Evolutionary conservation across 2,797 vertebrate genomes (phyloP).

Genomic region (Microctenopoma stevenorrisi): DNA sequence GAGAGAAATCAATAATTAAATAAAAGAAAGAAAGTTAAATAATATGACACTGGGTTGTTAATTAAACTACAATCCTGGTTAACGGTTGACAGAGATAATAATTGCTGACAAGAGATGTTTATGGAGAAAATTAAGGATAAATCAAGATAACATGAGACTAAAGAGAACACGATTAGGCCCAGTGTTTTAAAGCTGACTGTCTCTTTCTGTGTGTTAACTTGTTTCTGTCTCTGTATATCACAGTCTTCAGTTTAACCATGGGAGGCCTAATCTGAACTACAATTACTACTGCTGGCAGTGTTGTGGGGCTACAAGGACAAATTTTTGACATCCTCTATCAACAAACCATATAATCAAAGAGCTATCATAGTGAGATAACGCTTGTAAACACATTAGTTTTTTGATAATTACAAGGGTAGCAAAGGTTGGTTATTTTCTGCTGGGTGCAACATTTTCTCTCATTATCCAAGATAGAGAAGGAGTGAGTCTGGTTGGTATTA

Average conservation of each 20-base stretch:
- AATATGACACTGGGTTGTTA: background rate
- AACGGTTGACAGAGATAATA: slow-evolving; percentile 30
- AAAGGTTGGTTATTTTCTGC: slow-evolving; percentile 36
- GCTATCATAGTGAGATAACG: slow-evolving; percentile 4
- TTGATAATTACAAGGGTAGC: slow-evolving; percentile 12
- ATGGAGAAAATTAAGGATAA: slow-evolving; percentile 1
- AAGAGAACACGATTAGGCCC: background rate
- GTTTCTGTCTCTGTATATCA: background rate
- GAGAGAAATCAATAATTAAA: background rate
- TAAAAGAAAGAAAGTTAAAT: background rate
- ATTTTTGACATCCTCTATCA: background rate
- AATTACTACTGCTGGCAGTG: too few species aligned
- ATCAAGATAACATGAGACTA: slow-evolving; percentile 15
- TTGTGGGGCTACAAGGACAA: background rate
- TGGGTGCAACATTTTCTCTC: background rate
- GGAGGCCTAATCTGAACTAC: background rate
- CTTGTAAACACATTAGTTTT: slow-evolving; percentile 2
- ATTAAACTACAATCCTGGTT: slow-evolving; percentile 17
- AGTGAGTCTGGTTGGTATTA: background rate
- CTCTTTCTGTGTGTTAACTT: background rate
- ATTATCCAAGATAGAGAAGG: background rate
- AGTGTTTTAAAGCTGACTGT: background rate
- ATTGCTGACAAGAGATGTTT: slow-evolving; percentile 13
- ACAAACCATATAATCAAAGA: background rate
- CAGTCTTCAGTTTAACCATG: background rate